Percentiles rank a stretch among this genome's conserved stretches.
Conservation (phyloP, 2,888 invertebrate genomes). For the Polydrusus tereticollis region DNA sequence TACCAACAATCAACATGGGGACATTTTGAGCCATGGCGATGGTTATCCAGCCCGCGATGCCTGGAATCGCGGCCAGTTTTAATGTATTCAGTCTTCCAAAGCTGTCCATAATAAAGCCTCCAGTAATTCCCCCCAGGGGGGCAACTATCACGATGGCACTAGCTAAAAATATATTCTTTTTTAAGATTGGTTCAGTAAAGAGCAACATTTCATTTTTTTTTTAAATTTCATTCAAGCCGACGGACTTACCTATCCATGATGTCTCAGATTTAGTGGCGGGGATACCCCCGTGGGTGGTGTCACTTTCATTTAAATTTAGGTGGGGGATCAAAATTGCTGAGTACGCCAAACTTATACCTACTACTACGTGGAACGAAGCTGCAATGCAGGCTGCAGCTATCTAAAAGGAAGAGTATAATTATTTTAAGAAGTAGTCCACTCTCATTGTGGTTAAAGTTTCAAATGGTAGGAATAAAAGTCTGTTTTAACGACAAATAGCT, state of each 20-base stretch:
- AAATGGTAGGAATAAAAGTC: too few relatives aligned
- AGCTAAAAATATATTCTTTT: constrained; percentile 68
- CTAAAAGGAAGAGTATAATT: constrained; percentile 54
- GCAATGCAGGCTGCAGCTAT: constrained; percentile 70
- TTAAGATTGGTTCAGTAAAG: too few relatives aligned
- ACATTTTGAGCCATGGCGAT: constrained; percentile 70
- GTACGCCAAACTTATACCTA: constrained; percentile 72
- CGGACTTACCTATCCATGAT: constrained; percentile 69
- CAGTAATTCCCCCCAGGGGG: constrained; percentile 70
- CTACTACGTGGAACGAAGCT: constrained; percentile 72
- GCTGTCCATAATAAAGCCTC: constrained; percentile 71
- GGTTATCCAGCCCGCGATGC: constrained; percentile 70
- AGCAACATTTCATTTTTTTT: too few relatives aligned
- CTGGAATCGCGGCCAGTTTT: constrained; percentile 71
- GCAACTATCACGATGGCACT: constrained; percentile 71
- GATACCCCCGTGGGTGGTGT: constrained; percentile 60
- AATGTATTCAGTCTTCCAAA: constrained; percentile 71
- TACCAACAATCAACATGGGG: constrained; percentile 69
- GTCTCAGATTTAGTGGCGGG: constrained; percentile 64
- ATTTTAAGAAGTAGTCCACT: too few relatives aligned
- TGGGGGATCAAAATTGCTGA: constrained; percentile 72
- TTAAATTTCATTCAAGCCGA: too few relatives aligned
- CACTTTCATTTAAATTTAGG: constrained; percentile 54
- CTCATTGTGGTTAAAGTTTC: not conserved
- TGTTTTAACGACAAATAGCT: too few relatives aligned